Evolutionary conservation across 1,140 invertebrate species (phyloP).

Genomic region (Episyrphus balteatus): DNA sequence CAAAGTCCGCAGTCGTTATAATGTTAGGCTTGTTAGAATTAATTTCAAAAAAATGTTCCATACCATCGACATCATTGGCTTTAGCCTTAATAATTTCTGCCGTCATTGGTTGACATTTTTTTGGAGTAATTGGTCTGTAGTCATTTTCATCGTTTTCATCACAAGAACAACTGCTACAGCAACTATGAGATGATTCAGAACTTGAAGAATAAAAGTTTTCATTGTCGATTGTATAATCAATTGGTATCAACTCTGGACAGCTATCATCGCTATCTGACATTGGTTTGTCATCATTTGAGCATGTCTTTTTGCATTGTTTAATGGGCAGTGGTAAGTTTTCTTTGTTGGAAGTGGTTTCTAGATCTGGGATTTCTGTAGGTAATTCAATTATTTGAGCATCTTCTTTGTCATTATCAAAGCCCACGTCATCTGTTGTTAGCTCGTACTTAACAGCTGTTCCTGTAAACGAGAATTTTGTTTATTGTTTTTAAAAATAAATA

Average conservation of each 20-base stretch:
- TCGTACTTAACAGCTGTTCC: constrained; percentile 7
- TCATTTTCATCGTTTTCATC: not conserved
- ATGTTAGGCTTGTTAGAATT: constrained; percentile 1
- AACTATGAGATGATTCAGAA: not conserved
- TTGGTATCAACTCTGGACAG: constrained; percentile 11
- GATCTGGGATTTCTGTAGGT: not conserved
- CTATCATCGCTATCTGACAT: constrained; percentile 1
- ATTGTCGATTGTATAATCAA: not conserved
- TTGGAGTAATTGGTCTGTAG: no score
- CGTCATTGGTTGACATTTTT: constrained; percentile 4
- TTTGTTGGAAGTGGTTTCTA: constrained; percentile 4
- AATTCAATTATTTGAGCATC: constrained; percentile 9
- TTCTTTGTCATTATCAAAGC: constrained; percentile 6
- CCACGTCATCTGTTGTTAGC: constrained; percentile 1
- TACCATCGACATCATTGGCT: not conserved
- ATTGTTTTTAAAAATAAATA: not conserved
- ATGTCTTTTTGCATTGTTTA: constrained; percentile 4
- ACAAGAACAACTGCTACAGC: not conserved
- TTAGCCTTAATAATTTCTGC: not conserved
- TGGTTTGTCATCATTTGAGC: not conserved
- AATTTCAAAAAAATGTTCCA: not conserved
- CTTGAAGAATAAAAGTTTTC: not conserved
- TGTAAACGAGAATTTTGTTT: constrained; percentile 2
- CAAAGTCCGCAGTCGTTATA: not conserved
- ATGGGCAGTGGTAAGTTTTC: not conserved